phyloP scores from a whole-genome alignment of 2,797 vertebrate species.

The Myripristis jacobus region DNA sequence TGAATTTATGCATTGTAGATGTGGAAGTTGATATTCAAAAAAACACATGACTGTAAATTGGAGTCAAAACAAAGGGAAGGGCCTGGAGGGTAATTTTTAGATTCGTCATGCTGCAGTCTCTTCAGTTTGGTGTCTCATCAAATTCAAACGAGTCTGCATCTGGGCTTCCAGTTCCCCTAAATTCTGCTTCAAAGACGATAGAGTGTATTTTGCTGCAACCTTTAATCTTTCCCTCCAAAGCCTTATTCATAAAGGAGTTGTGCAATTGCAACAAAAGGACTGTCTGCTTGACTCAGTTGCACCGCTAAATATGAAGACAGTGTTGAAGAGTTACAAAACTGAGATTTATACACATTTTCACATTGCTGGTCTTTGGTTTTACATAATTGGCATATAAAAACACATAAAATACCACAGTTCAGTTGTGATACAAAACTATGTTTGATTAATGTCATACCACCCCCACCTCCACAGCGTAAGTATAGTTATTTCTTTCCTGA shows the following conservation, averaged over 20 bases:
- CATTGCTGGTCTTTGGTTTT: background rate
- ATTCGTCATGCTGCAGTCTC: conserved; percentile 55
- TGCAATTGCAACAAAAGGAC: background rate
- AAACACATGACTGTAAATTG: conserved; percentile 49
- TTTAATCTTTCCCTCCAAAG: conserved; percentile 2
- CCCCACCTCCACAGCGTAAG: background rate
- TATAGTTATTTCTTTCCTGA: background rate
- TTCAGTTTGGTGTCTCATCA: conserved; percentile 35
- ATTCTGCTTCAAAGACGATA: background rate
- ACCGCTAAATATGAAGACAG: background rate
- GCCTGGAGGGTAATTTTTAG: conserved; percentile 35
- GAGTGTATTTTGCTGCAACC: conserved; percentile 5
- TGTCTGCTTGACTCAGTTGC: background rate
- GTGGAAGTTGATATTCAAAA: conserved; percentile 51
- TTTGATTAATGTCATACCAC: background rate
- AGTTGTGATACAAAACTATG: background rate
- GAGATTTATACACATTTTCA: background rate
- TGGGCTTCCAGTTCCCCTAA: conserved; percentile 7
- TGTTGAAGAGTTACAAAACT: no score
- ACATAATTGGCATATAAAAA: background rate
- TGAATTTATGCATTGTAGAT: conserved; percentile 64
- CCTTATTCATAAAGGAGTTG: background rate
- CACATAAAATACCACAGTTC: background rate
- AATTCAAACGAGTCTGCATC: conserved; percentile 41
- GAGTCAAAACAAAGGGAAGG: conserved; percentile 40